These are phyloP conservation scores for Strix uralensis DNA, from an alignment of 2,113 vertebrate genomes.

Conservation along the genomic window DNA sequence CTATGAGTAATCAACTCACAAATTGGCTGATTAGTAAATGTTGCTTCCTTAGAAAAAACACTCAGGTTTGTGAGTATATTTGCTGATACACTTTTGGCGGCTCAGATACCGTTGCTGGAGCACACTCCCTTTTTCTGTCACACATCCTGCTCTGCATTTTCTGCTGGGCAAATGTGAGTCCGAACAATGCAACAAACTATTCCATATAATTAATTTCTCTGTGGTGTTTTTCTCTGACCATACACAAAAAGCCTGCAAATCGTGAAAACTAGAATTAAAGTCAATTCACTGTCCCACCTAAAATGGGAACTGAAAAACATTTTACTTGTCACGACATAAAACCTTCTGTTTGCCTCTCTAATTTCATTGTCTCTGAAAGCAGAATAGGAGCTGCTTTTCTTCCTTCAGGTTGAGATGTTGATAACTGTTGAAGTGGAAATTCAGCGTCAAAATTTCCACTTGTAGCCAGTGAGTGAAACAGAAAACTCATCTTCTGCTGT, in stretches of 20 bases:
- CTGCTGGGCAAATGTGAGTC: not conserved
- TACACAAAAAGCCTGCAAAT: not conserved
- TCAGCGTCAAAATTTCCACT: not conserved
- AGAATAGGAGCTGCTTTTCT: not conserved
- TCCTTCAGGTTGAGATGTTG: not conserved
- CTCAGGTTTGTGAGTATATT: not conserved
- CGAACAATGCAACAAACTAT: not conserved
- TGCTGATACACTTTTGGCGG: not conserved
- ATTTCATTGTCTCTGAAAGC: not conserved
- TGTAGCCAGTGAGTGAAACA: not conserved
- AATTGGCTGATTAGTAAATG: not conserved
- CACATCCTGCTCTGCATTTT: not conserved
- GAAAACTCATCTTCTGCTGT: not conserved
- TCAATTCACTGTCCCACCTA: not conserved
- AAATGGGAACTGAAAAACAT: not conserved
- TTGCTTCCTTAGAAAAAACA: not conserved
- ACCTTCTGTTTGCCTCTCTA: not conserved
- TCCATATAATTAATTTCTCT: accelerated
- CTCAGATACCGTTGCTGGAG: not conserved
- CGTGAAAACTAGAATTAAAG: not conserved
- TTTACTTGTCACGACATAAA: not conserved
- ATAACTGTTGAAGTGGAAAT: not conserved
- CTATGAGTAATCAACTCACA: not conserved
- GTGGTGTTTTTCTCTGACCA: not conserved
- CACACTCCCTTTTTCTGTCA: not conserved